Conservation (phyloP, 2,797 vertebrate genomes). For the Carduelis carduelis region DNA sequence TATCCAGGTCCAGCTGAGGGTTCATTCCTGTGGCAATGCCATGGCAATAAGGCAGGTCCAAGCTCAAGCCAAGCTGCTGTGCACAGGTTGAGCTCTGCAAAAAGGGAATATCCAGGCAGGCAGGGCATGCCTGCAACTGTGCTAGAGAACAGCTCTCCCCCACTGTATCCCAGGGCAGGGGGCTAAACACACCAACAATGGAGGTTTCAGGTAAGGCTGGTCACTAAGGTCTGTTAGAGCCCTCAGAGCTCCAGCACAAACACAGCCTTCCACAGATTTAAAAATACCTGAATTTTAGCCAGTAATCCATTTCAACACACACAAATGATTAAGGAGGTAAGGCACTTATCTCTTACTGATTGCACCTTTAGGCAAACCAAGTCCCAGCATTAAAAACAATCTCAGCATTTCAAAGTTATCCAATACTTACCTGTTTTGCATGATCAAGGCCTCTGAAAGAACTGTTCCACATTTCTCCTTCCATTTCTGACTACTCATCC, state of each 20-base stretch:
- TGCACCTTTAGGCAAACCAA: background rate
- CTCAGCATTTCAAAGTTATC: background rate
- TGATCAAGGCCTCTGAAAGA: background rate
- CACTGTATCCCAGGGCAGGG: background rate
- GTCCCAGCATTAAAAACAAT: background rate
- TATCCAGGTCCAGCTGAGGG: background rate
- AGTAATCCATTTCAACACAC: background rate
- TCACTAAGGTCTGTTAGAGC: background rate
- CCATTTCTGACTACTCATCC: background rate
- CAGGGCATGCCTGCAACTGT: background rate
- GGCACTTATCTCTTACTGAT: background rate
- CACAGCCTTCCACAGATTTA: background rate
- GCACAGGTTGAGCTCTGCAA: background rate
- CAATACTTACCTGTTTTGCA: background rate
- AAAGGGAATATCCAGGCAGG: background rate
- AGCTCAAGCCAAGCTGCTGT: background rate
- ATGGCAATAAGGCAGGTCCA: background rate
- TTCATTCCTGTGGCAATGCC: background rate
- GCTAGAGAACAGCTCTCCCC: rapidly evolving
- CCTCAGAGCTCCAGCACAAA: background rate
- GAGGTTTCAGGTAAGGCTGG: background rate
- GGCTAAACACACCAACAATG: background rate
- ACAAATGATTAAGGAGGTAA: background rate
- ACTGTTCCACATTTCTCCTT: background rate
- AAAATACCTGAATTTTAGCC: background rate